Percentiles rank a stretch among this genome's conserved stretches.
Conservation (phyloP, 2,113 vertebrate genomes). For the Nycticebus coucang region DNA sequence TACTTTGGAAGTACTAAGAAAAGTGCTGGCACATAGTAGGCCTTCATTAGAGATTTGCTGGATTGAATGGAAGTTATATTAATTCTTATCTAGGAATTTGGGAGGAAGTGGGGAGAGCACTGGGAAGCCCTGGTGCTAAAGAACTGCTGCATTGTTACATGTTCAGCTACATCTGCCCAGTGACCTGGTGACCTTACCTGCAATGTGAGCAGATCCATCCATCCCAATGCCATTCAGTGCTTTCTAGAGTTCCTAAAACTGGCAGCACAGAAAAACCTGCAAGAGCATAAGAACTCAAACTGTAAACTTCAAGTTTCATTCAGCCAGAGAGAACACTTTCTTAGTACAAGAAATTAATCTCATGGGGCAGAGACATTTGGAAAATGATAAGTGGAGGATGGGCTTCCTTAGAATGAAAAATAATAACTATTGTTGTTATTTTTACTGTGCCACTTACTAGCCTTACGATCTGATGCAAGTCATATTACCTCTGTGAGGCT, state of each 20-base stretch:
- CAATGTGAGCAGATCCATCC: background rate
- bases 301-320: conserved; percentile 41
- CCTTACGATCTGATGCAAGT: conserved; percentile 22
- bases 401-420: conserved; percentile 11
- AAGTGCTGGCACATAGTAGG: conserved; percentile 7
- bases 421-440: background rate
- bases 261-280: conserved; percentile 19
- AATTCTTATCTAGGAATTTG: background rate
- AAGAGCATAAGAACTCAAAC: conserved; percentile 39
- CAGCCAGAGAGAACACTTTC: conserved; percentile 3
- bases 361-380: conserved; percentile 9
- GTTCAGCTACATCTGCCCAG: background rate
- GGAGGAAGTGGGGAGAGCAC: background rate
- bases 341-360: background rate
- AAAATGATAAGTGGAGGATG: background rate
- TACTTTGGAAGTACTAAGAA: conserved; percentile 43
- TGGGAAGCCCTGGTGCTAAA: conserved; percentile 30
- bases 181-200: background rate
- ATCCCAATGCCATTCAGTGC: background rate
- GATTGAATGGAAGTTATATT: conserved; percentile 4
- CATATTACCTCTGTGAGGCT: background rate
- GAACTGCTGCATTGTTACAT: background rate
- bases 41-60: conserved; percentile 33
- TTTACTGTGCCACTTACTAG: conserved; percentile 3
- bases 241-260: conserved; percentile 39